These are phyloP conservation scores for Naja naja DNA, from an alignment of 2,113 vertebrate genomes.

Conservation along the genomic window DNA sequence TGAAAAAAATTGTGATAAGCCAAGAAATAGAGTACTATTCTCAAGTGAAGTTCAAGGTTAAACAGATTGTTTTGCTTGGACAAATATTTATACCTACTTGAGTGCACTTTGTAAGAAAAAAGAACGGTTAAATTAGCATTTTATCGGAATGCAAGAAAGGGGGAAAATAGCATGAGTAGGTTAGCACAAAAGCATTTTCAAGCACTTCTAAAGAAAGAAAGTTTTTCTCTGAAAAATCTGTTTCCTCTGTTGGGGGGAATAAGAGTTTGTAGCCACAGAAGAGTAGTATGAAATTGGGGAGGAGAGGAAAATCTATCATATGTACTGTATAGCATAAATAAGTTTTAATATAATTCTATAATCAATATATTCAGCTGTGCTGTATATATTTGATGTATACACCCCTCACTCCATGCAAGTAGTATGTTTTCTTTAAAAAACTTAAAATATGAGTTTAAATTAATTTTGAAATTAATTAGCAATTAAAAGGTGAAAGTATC, in stretches of 20 bases:
- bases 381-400: not conserved
- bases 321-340: not conserved
- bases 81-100: conserved; percentile 18
- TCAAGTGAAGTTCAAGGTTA: conserved; percentile 19
- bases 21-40: not conserved
- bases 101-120: conserved; percentile 33
- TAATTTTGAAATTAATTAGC: not conserved
- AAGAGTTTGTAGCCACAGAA: conserved; percentile 16
- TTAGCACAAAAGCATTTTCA: not conserved
- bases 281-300: not conserved
- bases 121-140: conserved; percentile 43
- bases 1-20: conserved; percentile 55
- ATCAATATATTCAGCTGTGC: not conserved
- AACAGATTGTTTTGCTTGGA: conserved; percentile 26
- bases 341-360: not conserved
- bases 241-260: not conserved
- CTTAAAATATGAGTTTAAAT: not conserved
- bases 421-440: not conserved
- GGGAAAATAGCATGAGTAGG: not conserved
- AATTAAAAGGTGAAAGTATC: not conserved
- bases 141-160: conserved; percentile 28
- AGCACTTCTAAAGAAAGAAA: not conserved
- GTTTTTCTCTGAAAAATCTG: fast-evolving
- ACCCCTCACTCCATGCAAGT: not conserved
- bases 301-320: not conserved